These are phyloP conservation scores for Drosophila melanosoma DNA, from an alignment of 2,888 invertebrate genomes.

Conservation along the genomic window DNA sequence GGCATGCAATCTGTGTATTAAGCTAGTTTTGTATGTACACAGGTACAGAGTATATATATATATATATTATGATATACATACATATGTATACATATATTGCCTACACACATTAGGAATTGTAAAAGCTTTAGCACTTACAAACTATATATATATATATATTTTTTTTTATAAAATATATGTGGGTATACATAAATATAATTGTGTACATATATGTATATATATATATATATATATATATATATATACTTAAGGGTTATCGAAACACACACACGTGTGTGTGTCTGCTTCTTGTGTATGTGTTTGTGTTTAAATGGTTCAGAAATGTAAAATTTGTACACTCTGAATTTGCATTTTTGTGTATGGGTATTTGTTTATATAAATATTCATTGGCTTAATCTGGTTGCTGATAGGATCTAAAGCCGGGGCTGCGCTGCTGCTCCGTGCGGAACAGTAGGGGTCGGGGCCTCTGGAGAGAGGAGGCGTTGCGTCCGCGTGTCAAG, in stretches of 20 bases:
- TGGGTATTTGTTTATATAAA: conserved; percentile 1
- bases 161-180: conserved; percentile 18
- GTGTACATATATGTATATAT: conserved; percentile 16
- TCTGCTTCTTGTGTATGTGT: conserved; percentile 7
- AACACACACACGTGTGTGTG: neutral
- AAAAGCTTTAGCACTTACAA: conserved; percentile 20
- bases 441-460: conserved; percentile 31
- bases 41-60: conserved; percentile 5
- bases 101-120: conserved; percentile 14
- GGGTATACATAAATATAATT: conserved; percentile 11
- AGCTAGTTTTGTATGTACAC: conserved; percentile 1
- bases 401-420: conserved; percentile 8
- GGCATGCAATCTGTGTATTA: neutral
- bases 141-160: conserved; percentile 4
- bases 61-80: neutral
- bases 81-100: conserved; percentile 1
- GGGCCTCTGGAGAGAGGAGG: conserved; percentile 48
- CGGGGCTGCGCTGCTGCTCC: conserved; percentile 29
- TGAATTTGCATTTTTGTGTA: neutral
- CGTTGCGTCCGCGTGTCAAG: conserved; percentile 55
- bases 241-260: conserved; percentile 1
- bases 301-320: conserved; percentile 14
- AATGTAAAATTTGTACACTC: conserved; percentile 39
- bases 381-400: conserved; percentile 5
- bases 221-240: conserved; percentile 6